Evolutionary conservation across 2,113 vertebrate species (phyloP).

Genomic region (Corythornis madagascariensis): DNA sequence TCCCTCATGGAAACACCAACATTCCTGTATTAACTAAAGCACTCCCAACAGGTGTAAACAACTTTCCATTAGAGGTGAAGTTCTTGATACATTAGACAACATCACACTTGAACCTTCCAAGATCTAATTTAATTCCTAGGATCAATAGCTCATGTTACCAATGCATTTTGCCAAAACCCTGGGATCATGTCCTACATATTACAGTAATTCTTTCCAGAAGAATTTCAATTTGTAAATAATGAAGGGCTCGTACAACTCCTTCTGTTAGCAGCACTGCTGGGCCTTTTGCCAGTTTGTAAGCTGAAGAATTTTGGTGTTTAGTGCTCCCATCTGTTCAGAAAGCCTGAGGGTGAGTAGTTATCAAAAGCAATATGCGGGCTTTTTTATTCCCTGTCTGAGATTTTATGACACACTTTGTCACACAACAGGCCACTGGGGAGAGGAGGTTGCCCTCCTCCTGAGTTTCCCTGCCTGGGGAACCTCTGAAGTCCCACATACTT

Average conservation of each 20-base stretch:
- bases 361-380: constrained; percentile 66
- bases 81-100: constrained; percentile 49
- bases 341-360: constrained; percentile 64
- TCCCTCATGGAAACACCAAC: not conserved
- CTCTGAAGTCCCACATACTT: constrained; percentile 11
- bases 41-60: constrained; percentile 49
- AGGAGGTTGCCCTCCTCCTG: constrained; percentile 1
- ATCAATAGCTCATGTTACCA: constrained; percentile 62
- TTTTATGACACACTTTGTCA: constrained; percentile 66
- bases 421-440: constrained; percentile 46
- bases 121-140: constrained; percentile 61
- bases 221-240: constrained; percentile 71
- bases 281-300: constrained; percentile 70
- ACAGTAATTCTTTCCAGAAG: constrained; percentile 70
- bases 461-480: not conserved
- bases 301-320: constrained; percentile 71
- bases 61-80: constrained; percentile 53
- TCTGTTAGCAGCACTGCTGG: constrained; percentile 41
- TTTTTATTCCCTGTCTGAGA: constrained; percentile 55
- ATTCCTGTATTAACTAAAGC: constrained; percentile 10
- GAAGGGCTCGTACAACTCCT: constrained; percentile 62
- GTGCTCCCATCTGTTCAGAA: constrained; percentile 67
- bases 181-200: constrained; percentile 69
- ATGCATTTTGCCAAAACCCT: constrained; percentile 63
- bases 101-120: constrained; percentile 61